A percentile compares a stretch with the other conserved stretches of the same genome.
Conservation (phyloP, 2,113 vertebrate genomes). For the Hypanus sabinus region DNA sequence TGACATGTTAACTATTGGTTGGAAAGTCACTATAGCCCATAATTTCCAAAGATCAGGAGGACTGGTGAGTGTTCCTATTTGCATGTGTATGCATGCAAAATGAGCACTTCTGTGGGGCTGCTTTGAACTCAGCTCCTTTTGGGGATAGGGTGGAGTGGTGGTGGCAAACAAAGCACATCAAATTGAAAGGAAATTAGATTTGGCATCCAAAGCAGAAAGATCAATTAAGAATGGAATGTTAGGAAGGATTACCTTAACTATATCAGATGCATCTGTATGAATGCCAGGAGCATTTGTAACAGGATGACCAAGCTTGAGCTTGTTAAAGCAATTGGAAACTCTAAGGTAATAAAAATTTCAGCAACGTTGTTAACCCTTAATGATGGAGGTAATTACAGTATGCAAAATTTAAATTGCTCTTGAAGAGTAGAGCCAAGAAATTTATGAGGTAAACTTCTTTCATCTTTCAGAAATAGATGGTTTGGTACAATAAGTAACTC, state of each 20-base stretch:
- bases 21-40: neutral
- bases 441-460: neutral
- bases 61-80: neutral
- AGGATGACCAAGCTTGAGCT: neutral
- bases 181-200: neutral
- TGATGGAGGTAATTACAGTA: neutral
- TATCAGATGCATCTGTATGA: neutral
- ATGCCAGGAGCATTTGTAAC: neutral
- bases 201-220: neutral
- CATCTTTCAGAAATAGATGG: neutral
- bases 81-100: neutral
- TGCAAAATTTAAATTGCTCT: neutral
- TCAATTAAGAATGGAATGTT: conserved; percentile 11
- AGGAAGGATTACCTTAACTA: conserved; percentile 11
- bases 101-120: too few species aligned
- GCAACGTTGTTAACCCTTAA: neutral
- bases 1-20: neutral
- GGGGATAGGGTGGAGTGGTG: neutral
- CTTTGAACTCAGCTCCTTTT: neutral
- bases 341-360: neutral
- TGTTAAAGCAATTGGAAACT: neutral
- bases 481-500: neutral
- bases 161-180: neutral
- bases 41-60: neutral
- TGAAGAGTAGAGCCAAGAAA: neutral